Percentiles rank a stretch among this genome's conserved stretches.
Evolutionary conservation across 2,113 vertebrate genomes (phyloP).

Genomic region (Austrofundulus limnaeus): DNA sequence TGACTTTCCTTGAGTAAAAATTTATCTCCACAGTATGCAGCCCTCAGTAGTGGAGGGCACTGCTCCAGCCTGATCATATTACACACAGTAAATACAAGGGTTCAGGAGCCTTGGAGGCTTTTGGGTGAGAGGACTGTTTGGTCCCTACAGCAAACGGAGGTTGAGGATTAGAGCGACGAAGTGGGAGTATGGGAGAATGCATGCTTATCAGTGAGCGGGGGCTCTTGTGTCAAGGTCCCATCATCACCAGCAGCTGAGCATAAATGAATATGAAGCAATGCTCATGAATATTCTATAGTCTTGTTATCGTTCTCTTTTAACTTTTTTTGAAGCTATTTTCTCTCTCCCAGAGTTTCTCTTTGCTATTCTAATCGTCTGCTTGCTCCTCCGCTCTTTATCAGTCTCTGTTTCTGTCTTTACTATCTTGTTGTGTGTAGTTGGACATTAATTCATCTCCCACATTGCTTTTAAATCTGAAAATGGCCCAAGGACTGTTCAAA

Average conservation of each 20-base stretch:
- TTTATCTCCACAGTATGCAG: slow-evolving; percentile 52
- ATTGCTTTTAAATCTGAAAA: slow-evolving; percentile 37
- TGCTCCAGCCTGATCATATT: slow-evolving; percentile 64
- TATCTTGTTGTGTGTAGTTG: slow-evolving; percentile 21
- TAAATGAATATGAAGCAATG: slow-evolving; percentile 60
- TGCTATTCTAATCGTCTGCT: slow-evolving; percentile 34
- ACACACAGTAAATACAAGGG: slow-evolving; percentile 46
- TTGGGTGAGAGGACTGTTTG: slow-evolving; percentile 30
- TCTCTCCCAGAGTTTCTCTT: slow-evolving; percentile 9
- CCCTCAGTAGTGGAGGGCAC: slow-evolving; percentile 35
- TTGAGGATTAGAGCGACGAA: slow-evolving; percentile 46
- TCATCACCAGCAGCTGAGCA: slow-evolving; percentile 57
- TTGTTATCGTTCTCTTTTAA: slow-evolving; percentile 59
- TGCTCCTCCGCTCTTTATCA: slow-evolving; percentile 30
- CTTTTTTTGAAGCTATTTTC: slow-evolving; percentile 28
- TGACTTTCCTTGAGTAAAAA: slow-evolving; percentile 35
- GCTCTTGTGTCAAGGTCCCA: slow-evolving; percentile 58
- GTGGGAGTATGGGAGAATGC: slow-evolving; percentile 41
- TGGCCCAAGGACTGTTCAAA: slow-evolving; percentile 9
- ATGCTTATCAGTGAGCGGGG: slow-evolving; percentile 52
- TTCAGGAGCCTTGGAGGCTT: slow-evolving; percentile 52
- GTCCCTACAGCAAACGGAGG: slow-evolving; percentile 45
- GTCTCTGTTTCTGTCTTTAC: slow-evolving; percentile 13
- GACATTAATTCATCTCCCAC: slow-evolving; percentile 34
- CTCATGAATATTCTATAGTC: slow-evolving; percentile 69